A percentile compares a stretch with the other conserved stretches of the same genome.
Evolutionary conservation across 2,113 vertebrate genomes (phyloP).

Genomic region (Hydropotes inermis): DNA sequence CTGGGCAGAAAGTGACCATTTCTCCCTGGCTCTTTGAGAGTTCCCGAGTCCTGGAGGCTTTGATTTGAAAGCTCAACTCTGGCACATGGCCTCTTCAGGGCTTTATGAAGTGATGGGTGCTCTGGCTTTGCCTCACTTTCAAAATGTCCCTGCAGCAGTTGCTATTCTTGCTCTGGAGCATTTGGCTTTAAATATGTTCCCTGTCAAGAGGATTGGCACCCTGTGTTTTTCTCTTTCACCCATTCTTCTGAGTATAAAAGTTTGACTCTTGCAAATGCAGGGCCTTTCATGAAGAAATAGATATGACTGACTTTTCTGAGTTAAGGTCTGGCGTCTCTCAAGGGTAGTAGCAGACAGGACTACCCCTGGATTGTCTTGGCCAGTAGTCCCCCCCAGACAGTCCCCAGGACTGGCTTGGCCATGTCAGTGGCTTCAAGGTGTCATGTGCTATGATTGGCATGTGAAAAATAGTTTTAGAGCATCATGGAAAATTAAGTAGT

Average conservation of each 20-base stretch:
- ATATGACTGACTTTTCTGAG: neutral
- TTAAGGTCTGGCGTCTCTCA: neutral
- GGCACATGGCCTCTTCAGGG: neutral
- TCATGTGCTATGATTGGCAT: neutral
- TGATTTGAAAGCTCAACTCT: neutral
- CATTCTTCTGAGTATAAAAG: neutral
- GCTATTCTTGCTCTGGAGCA: neutral
- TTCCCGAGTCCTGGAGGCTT: neutral
- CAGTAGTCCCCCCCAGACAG: neutral
- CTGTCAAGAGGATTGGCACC: neutral
- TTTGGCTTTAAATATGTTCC: slow-evolving; percentile 7
- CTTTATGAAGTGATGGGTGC: neutral
- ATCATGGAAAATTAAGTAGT: neutral
- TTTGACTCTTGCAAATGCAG: neutral
- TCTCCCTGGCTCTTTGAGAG: neutral
- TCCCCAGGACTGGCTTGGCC: neutral
- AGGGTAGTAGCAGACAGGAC: neutral
- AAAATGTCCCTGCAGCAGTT: neutral
- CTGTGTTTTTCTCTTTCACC: slow-evolving; percentile 6
- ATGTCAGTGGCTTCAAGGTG: neutral
- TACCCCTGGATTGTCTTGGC: neutral
- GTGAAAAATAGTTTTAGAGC: neutral
- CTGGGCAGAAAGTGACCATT: neutral
- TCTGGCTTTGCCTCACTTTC: neutral
- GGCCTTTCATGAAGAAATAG: neutral